phyloP scores from a whole-genome alignment of 1,140 invertebrate species.

The Meloidogyne exigua region DNA sequence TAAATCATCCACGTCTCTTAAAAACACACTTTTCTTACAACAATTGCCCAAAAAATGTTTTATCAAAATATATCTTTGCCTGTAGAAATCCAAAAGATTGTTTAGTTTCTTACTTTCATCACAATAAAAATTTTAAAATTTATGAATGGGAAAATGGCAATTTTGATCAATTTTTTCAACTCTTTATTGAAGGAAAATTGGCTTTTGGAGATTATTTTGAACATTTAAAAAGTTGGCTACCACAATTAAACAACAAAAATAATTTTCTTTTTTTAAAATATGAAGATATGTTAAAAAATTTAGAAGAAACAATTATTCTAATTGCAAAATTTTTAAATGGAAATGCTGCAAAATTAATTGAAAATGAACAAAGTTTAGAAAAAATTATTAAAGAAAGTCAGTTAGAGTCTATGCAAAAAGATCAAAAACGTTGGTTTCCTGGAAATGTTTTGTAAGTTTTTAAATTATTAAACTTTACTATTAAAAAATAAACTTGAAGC shows the following conservation, averaged over 20 bases:
- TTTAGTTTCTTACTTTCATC: constrained; percentile 53
- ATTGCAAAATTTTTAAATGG: constrained; percentile 62
- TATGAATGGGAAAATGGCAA: constrained; percentile 53
- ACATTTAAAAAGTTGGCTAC: constrained; percentile 62
- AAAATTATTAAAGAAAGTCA: constrained; percentile 50
- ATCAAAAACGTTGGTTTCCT: constrained; percentile 61
- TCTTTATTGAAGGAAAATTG: constrained; percentile 60
- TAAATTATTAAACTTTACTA: too few species aligned
- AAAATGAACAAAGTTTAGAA: constrained; percentile 36
- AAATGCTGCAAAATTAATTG: constrained; percentile 46
- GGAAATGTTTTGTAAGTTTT: constrained; percentile 55
- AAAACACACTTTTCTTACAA: constrained; percentile 59
- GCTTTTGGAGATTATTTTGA: constrained; percentile 65
- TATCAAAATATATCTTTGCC: constrained; percentile 58
- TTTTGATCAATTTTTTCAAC: constrained; percentile 63
- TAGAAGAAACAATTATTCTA: constrained; percentile 45
- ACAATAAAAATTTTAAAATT: constrained; percentile 62
- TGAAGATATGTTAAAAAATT: constrained; percentile 59
- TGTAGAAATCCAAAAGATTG: constrained; percentile 39
- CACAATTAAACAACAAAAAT: constrained; percentile 42
- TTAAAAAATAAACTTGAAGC: too few species aligned
- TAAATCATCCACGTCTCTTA: constrained; percentile 54
- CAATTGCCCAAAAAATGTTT: constrained; percentile 55
- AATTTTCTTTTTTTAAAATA: constrained; percentile 64
- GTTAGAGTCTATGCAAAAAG: constrained; percentile 60